phyloP scores from a whole-genome alignment of 2,113 vertebrate genomes.

The Bubo scandiacus region DNA sequence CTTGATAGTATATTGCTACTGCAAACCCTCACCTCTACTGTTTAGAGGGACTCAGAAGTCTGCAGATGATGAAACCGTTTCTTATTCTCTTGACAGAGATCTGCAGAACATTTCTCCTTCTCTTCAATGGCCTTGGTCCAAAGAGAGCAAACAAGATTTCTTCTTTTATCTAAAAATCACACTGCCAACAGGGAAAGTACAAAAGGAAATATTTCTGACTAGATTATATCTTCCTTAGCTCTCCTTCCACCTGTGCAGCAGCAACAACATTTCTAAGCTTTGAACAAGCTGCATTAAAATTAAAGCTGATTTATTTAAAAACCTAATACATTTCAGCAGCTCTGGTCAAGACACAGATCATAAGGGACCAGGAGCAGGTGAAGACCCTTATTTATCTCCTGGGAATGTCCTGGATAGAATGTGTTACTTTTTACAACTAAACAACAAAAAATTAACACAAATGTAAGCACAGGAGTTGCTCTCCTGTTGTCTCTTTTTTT shows the following conservation, averaged over 20 bases:
- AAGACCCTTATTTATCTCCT: not conserved
- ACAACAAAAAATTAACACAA: not conserved
- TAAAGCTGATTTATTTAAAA: slow-evolving; percentile 45
- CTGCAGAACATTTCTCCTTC: not conserved
- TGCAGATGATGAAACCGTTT: not conserved
- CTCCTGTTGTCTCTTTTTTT: not conserved
- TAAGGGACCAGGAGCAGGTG: not conserved
- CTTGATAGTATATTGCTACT: not conserved
- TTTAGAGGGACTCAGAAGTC: not conserved
- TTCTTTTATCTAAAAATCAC: slow-evolving; percentile 12
- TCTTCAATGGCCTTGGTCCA: not conserved
- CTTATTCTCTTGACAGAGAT: not conserved
- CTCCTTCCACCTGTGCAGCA: not conserved
- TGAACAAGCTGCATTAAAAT: slow-evolving; percentile 38
- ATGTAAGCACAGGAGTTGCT: not conserved
- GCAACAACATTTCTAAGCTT: not conserved
- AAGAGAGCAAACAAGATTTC: not conserved
- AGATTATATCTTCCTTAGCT: not conserved
- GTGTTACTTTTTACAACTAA: not conserved
- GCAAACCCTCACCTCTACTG: not conserved
- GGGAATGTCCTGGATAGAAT: not conserved
- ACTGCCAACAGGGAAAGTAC: not conserved
- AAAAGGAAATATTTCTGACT: slow-evolving; percentile 6
- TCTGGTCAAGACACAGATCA: not conserved
- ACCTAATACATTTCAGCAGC: not conserved